Base-by-base conservation (phyloP, 2,888 invertebrate species). In the Callyntrura guangdongensis region DNA sequence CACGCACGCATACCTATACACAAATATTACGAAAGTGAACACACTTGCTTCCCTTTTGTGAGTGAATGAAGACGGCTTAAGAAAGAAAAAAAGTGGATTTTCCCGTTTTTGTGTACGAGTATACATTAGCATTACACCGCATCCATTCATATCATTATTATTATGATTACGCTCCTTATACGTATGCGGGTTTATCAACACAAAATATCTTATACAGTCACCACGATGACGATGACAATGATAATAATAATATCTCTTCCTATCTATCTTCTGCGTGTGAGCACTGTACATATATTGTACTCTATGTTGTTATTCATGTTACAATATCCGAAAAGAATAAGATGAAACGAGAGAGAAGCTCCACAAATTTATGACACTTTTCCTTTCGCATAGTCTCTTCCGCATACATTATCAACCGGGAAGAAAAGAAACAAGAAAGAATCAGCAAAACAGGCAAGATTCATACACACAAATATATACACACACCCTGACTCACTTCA, bases 291-390 rank as follows among this genome's bases (percentile, higher is more conserved):
- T 47, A 53, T n/a, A 47, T 25, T 14, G 4, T 36, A 36, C 72
- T 6, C 72, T n/a, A 3, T 45, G 14, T 17, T 36, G 36, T 36
- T 36, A 36, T 36, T 36, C 36, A 36, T 36, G 6, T 36, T 36
- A 36, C 36, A 36, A 83, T 64, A 61, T 56, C 9, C 56, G 74
- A 36, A 45, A 74, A 69, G 81, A 59, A 69, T 36, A 36, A 84
- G 84, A 84, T 77, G 86, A 25, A 77, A 91, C 3, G 36, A 36
- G 36, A 2, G 36, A 82, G 83, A 89, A 67, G 61, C 87, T 61
- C 84, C 86, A 92, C 92, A 93, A 93, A 94, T 94, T 94, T 94
- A 93, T 94, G 94, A 94, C 93, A 94, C 93, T 94, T 92, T 94
- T 94, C 93, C 94, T 94, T 92, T 92, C 93, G 90, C 92, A 91